Evolutionary conservation across 2,797 vertebrate genomes (phyloP), one percentile per base, ranked within the genome.

Genomic region (Serranus cabrilla): DNA sequence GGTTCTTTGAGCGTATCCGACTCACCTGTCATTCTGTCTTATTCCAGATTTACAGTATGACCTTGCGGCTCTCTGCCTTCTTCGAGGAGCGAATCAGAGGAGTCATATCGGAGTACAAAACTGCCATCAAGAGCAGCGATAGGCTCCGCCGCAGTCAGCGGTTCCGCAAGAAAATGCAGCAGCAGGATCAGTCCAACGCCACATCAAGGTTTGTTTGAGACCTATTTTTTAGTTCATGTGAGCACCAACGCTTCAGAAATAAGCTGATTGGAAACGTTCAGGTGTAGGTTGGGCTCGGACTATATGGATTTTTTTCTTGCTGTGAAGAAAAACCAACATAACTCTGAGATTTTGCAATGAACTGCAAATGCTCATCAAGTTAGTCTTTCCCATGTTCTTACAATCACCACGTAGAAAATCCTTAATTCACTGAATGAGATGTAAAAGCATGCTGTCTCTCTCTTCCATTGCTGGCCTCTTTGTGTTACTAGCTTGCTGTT

Each of bases 21-120:
- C 20, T 23, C 9, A 4, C 27, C 49, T 27, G 27, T 27, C 27
- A 27, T 50, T 69, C 9, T 71, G 0, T 25, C 54, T 1, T 8
- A 0, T 75, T 39, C 37, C 80, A 99, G 98, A 99, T 99, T 90
- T 99, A 99, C 71, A 99, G 97, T 21, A 99, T 99, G 98, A 98
- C 97, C 3, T 87, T 99, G 92, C 96, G 97, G 49, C 91, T 99
- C 49, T 98, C 98, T 51, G 97, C 98, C 8, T 96, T 98, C 76
- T 98, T 99, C 66, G 98, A 99, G 89, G 97, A 98, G 90, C 95
- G 95, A 78, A 97, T 99, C 89, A 92, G 96, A 87, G 96, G 94
- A 81, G 96, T 99, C 81, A 95, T 96, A 87, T 97, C 96, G 0
- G 97, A 99, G 81, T 98, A 97, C 92, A 98, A 95, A 94, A 96